Evolutionary conservation across 2,888 invertebrate genomes (phyloP).

Genomic region (Apamea crenata): DNA sequence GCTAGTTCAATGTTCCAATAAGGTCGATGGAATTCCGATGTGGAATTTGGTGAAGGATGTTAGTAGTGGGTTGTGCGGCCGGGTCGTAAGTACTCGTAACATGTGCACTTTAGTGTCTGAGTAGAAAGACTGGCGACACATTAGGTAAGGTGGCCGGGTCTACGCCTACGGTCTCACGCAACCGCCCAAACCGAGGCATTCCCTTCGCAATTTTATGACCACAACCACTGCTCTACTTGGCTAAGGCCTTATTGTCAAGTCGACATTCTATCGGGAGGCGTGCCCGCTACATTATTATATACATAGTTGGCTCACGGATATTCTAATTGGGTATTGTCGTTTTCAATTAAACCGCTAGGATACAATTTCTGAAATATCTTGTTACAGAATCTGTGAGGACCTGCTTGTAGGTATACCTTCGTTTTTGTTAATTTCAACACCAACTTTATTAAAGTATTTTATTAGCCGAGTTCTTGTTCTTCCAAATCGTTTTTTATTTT

Average conservation of each 20-base stretch:
- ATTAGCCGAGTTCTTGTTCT: too few species aligned
- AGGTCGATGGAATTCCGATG: slow-evolving; percentile 45
- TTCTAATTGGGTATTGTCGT: slow-evolving; percentile 38
- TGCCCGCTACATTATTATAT: slow-evolving; percentile 23
- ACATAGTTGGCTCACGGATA: slow-evolving; percentile 24
- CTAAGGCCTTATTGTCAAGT: slow-evolving; percentile 71
- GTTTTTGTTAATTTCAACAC: not conserved
- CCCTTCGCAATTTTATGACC: slow-evolving; percentile 74
- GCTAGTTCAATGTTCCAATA: slow-evolving; percentile 38
- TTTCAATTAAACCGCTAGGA: slow-evolving; percentile 27
- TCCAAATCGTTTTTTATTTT: not conserved
- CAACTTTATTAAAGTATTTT: not conserved
- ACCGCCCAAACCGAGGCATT: slow-evolving; percentile 68
- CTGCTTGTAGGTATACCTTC: not conserved
- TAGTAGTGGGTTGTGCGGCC: slow-evolving; percentile 50
- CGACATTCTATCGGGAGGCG: slow-evolving; percentile 66
- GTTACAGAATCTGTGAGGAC: not conserved
- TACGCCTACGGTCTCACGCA: slow-evolving; percentile 56
- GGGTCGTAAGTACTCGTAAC: slow-evolving; percentile 77
- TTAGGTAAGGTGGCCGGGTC: slow-evolving; percentile 67
- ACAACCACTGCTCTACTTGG: slow-evolving; percentile 65
- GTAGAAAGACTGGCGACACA: slow-evolving; percentile 73
- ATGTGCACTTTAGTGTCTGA: slow-evolving; percentile 81
- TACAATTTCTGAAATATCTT: slow-evolving; percentile 17
- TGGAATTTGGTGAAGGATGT: slow-evolving; percentile 41